Conservation (phyloP, 1,140 invertebrate genomes). For the Steinernema khuongi region DNA sequence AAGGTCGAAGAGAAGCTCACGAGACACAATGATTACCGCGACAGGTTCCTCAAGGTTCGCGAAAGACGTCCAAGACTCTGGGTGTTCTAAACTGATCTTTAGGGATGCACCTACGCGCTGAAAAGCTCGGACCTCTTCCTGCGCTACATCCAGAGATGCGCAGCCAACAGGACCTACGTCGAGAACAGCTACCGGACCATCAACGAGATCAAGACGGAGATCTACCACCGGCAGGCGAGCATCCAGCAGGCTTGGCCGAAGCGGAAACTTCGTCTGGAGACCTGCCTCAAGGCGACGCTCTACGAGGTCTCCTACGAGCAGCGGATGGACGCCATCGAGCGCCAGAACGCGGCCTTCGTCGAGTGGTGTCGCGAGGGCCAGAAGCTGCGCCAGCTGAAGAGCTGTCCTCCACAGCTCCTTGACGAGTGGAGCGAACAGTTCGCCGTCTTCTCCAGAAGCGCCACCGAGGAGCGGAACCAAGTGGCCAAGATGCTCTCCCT, state of each 20-base stretch:
- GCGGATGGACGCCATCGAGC: not conserved
- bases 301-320: slow-evolving; percentile 9
- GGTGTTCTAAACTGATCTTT: not conserved
- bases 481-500: not conserved
- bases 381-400: not conserved
- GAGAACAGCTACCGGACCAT: not conserved
- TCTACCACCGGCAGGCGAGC: not conserved
- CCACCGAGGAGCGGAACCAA: not conserved
- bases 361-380: slow-evolving; percentile 2
- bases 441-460: not conserved
- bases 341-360: not conserved
- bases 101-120: slow-evolving; percentile 33
- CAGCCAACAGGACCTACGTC: not conserved
- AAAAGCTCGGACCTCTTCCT: slow-evolving; percentile 38
- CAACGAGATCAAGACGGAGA: not conserved
- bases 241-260: not conserved
- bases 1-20: slow-evolving; percentile 19
- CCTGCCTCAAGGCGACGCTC: not conserved
- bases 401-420: not conserved
- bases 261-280: not conserved
- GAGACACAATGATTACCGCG: slow-evolving; percentile 30
- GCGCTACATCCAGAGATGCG: slow-evolving; percentile 30
- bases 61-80: too few relatives aligned
- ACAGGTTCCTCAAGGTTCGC: slow-evolving; percentile 27
- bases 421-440: slow-evolving; percentile 6